A percentile compares a stretch with the other conserved stretches of the same genome.
Conservation (phyloP, 2,888 invertebrate species). For the Andrena minutula region DNA sequence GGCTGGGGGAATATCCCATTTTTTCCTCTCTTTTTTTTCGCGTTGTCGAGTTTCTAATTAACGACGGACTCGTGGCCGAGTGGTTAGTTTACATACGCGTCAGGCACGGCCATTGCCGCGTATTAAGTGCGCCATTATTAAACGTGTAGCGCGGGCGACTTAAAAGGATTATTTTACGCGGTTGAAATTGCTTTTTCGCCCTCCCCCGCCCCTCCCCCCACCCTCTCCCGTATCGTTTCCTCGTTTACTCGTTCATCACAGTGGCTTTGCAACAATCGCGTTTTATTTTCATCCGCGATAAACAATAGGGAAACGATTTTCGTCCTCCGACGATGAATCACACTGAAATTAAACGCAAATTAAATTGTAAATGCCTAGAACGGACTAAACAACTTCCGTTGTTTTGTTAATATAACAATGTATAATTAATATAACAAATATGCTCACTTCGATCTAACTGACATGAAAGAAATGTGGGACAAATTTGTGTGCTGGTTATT, state of each 20-base stretch:
- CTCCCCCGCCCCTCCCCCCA: background rate
- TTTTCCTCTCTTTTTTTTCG: background rate
- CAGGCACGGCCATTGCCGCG: constrained; percentile 51
- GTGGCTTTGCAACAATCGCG: background rate
- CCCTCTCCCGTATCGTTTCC: background rate
- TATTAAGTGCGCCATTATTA: constrained; percentile 51
- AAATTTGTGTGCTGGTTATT: no score
- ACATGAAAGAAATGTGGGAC: no score
- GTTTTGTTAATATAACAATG: no score
- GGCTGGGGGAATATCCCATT: background rate
- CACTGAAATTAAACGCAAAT: background rate
- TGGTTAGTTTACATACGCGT: constrained; percentile 58
- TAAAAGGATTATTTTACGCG: constrained; percentile 47
- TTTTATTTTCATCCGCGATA: background rate
- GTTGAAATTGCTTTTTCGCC: constrained; percentile 35
- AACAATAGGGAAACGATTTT: background rate
- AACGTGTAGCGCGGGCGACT: constrained; percentile 14
- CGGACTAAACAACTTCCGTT: no score
- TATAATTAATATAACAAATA: no score
- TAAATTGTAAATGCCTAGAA: background rate
- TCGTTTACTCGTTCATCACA: background rate
- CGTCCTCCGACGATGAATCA: background rate
- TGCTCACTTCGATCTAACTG: no score
- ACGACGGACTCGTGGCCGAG: constrained; percentile 48
- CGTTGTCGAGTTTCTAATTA: constrained; percentile 52